Evolutionary conservation across 1,140 invertebrate species (phyloP).

Genomic region (Hyles euphorbiae): DNA sequence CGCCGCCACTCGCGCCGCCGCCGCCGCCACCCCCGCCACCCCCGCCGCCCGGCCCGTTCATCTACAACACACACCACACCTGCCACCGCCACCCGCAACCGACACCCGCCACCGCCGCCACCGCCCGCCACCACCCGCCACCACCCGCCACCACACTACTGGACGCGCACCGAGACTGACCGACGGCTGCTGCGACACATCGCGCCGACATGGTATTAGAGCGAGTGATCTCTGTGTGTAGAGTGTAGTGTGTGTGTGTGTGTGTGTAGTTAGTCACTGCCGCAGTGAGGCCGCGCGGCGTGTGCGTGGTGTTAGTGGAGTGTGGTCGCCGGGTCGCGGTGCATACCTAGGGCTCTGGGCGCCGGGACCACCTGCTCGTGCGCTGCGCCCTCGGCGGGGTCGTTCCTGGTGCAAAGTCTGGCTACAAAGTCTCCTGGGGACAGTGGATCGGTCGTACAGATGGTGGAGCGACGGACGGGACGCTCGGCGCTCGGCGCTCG

Average conservation of each 20-base stretch:
- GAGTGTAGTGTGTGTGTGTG: background rate
- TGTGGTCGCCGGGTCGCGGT: conserved; percentile 22
- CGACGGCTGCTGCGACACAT: background rate
- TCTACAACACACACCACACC: conserved; percentile 77
- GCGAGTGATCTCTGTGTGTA: conserved; percentile 3
- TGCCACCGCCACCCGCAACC: conserved; percentile 24
- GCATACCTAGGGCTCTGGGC: conserved; percentile 40
- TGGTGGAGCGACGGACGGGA: background rate
- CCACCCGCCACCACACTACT: conserved; percentile 1
- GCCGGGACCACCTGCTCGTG: conserved; percentile 36
- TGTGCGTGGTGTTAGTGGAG: conserved; percentile 33
- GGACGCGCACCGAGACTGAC: conserved; percentile 1
- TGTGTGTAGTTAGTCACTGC: too few relatives aligned
- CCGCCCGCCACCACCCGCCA: background rate
- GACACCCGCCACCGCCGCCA: conserved; percentile 11
- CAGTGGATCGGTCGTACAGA: conserved; percentile 17
- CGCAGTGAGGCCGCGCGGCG: too few relatives aligned
- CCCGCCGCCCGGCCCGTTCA: conserved; percentile 81
- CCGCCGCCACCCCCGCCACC: conserved; percentile 35
- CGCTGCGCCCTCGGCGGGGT: conserved; percentile 26
- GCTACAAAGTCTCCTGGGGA: conserved; percentile 60
- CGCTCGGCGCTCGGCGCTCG: conserved; percentile 6
- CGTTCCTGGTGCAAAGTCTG: conserved; percentile 54
- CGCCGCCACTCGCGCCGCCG: conserved; percentile 68
- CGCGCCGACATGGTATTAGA: conserved; percentile 1